Evolutionary conservation across 2,888 invertebrate species (phyloP), one percentile per base, ranked within the genome.

Genomic region (Rhagonycha fulva): DNA sequence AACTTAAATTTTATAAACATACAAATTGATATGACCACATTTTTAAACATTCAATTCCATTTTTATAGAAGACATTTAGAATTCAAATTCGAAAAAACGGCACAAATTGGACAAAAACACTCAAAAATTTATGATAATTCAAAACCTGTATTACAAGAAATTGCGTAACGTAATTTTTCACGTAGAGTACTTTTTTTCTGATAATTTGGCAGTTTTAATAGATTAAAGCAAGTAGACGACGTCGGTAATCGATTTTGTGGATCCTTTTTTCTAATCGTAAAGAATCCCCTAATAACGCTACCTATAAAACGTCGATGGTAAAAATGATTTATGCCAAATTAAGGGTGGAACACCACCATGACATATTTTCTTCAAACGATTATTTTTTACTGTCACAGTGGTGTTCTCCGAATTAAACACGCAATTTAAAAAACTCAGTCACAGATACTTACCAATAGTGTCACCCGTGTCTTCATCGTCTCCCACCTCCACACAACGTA

Each of bases 221-320:
- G 92, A 89, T 99, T 99, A 89, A 99, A 99, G 87, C 99, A 99
- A 0, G 99, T 99, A 0, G 99, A 99, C 0, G 98, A 98, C 0
- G 99, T 99, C n/a, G 99, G 99, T 63, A 99, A 90, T 47, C 98
- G 93, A 86, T 98, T 96, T 70, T 97, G 92, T 0, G 98, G 97
- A 86, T 98, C 98, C 85, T 96, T 96, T 86, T 97, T 97, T 70
- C 98, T 92, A 84, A 99, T 98, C 11, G 98, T 98, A 87, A 99
- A 97, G 88, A 99, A 99, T 14, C 99, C 99, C 76, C 99, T 92
- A 79, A 99, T 95, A 0, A 99, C 98, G 87, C 98, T 98, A 14
- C 98, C 98, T 91, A 24, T 5, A 14, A 47, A n/a, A 63, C 2
- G 12, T n/a, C n/a, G 4, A 5, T 0, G 4, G 19, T 19, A 19